These are phyloP conservation scores for Drosophila repleta DNA, from an alignment of 1,140 invertebrate genomes.

Conservation along the genomic window DNA sequence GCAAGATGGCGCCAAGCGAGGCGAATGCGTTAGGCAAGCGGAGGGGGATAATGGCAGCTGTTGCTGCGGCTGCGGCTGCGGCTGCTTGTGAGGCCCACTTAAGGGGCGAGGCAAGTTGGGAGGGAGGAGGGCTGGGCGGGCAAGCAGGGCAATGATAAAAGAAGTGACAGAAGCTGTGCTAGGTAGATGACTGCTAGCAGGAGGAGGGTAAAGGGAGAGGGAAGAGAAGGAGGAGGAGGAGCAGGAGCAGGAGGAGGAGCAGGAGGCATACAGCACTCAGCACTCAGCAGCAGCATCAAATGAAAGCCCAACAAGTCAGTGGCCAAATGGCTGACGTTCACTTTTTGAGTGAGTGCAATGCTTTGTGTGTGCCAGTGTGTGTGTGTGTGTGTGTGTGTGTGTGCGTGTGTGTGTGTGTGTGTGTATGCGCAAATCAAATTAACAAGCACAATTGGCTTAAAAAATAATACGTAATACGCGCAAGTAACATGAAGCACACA, in stretches of 20 bases:
- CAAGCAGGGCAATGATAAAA: constrained; percentile 16
- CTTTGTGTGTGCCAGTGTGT: constrained; percentile 11
- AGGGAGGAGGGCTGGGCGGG: not conserved
- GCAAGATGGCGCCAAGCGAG: constrained; percentile 60
- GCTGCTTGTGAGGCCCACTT: constrained; percentile 23
- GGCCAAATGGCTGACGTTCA: constrained; percentile 49
- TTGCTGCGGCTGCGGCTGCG: constrained; percentile 1
- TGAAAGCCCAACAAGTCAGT: constrained; percentile 25
- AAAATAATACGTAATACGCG: constrained; percentile 61
- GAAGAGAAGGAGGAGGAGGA: not conserved
- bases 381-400: constrained; percentile 24
- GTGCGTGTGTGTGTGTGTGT: constrained; percentile 32
- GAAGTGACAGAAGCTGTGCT: not conserved
- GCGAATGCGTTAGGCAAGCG: not conserved
- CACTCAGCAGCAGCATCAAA: constrained; percentile 4
- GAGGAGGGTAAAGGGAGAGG: not conserved
- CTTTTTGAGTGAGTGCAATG: constrained; percentile 11
- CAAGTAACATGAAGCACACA: constrained; percentile 58
- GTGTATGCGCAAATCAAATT: constrained; percentile 71
- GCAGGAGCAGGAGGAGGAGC: too few relatives aligned
- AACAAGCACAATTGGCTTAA: constrained; percentile 79
- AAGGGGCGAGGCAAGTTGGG: not conserved
- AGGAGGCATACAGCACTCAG: not conserved
- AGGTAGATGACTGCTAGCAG: not conserved
- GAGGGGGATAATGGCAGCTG: constrained; percentile 5